phyloP scores from a whole-genome alignment of 2,888 invertebrate species.

The Aspidapion aeneum region DNA sequence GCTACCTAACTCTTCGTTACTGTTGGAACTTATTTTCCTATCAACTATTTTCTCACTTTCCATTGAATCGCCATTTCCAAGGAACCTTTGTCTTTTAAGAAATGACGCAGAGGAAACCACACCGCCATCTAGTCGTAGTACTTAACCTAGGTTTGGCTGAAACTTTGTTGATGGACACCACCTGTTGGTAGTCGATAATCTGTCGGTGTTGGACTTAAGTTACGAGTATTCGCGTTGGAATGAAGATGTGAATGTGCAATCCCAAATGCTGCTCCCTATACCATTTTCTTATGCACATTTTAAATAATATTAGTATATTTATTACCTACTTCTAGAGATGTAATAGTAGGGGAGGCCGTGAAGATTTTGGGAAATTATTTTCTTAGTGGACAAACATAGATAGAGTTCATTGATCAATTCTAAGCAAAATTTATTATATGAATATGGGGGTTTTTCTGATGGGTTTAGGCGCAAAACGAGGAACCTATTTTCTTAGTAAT shows the following conservation, averaged over 20 bases:
- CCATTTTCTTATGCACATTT: too few species aligned
- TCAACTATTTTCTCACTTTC: constrained; percentile 23
- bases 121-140: constrained; percentile 41
- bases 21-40: constrained; percentile 26
- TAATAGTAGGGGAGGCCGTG: too few species aligned
- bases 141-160: constrained; percentile 41
- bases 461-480: too few species aligned
- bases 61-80: neutral
- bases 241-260: constrained; percentile 76
- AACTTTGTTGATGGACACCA: constrained; percentile 41
- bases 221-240: constrained; percentile 62
- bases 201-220: constrained; percentile 54
- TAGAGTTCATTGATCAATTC: too few species aligned
- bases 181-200: constrained; percentile 49
- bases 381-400: too few species aligned
- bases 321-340: too few species aligned
- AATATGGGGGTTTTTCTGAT: too few species aligned
- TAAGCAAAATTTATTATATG: too few species aligned
- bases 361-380: too few species aligned
- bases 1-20: neutral
- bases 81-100: constrained; percentile 14
- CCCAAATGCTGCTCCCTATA: too few species aligned
- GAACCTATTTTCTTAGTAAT: too few species aligned
- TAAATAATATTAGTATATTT: too few species aligned
- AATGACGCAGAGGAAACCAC: neutral